These are phyloP conservation scores for Zaprionus capensis DNA, from an alignment of 1,140 invertebrate species.

Conservation along the genomic window DNA sequence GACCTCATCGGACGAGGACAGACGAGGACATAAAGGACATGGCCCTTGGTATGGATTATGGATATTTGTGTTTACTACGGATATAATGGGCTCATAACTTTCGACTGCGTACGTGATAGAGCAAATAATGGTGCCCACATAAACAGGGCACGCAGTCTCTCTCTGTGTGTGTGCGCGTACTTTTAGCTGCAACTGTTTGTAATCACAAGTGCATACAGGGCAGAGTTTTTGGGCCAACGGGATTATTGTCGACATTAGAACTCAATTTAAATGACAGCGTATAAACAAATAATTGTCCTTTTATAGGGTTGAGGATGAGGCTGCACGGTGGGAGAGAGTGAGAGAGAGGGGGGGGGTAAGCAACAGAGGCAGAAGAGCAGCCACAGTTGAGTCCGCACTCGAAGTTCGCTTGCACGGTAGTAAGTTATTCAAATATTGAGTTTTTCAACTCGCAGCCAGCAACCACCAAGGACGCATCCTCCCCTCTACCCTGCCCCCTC, in stretches of 20 bases:
- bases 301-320: constrained; percentile 25
- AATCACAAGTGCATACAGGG: constrained; percentile 62
- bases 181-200: constrained; percentile 42
- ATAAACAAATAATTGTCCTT: constrained; percentile 84
- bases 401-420: constrained; percentile 81
- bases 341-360: not conserved
- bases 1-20: constrained; percentile 22
- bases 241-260: constrained; percentile 79
- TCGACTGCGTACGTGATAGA: constrained; percentile 74
- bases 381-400: constrained; percentile 6
- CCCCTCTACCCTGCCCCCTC: not conserved
- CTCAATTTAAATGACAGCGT: constrained; percentile 83
- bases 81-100: constrained; percentile 80
- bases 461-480: constrained; percentile 22
- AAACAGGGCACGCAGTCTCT: constrained; percentile 35
- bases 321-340: not conserved
- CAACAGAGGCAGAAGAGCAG: not conserved
- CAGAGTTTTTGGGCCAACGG: constrained; percentile 44
- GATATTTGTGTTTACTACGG: constrained; percentile 81
- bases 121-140: constrained; percentile 82
- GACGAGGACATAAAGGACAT: constrained; percentile 48
- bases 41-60: constrained; percentile 66
- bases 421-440: constrained; percentile 83
- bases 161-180: constrained; percentile 23
- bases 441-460: constrained; percentile 66